Base-by-base conservation (phyloP, 2,888 invertebrate genomes). In the Parnassius smintheus region DNA sequence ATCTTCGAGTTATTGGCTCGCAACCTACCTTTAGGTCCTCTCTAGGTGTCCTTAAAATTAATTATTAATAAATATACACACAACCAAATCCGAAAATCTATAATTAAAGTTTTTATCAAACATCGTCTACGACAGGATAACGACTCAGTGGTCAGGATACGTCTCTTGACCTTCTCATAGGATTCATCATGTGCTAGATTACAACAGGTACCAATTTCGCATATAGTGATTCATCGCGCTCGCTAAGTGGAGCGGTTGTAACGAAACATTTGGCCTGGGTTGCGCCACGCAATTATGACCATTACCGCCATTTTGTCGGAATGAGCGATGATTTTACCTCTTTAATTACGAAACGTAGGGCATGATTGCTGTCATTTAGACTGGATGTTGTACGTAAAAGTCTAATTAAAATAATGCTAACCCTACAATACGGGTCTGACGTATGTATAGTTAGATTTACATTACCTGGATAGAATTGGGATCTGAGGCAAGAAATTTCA, bases 221-320 rank as follows among this genome's bases (percentile, higher is more conserved):
- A 42, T 50, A 9, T 12, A 50, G 50, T 42, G 49, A 57, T 50
- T 57, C 57, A 50, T 57, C 10, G 9, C 41, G 8, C 49, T 4
- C 9, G 11, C 50, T 42, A 50, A 50, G 35, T 57, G 49, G 50
- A 42, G 50, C 46, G 46, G 41, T 12, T 10, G 42, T 42, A 42
- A 42, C 18, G 57, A 9, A 42, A 13, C 41, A 35, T 49, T 8
- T 49, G 13, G 1, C 44, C 13, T 2, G 22, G 7, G 58, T 59
- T 53, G 59, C 59, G 59, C 46, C 59, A 59, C 46, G 48, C 48
- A 48, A 46, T 53, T 59, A 35, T 59, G 53, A 59, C 22, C 53
- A 12, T 53, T 53, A 45, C 44, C 45, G 52, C 13, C 35, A 10
- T 48, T 11, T 10, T n/a, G 35, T 10, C 41, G 59, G 52, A 59